Evolutionary conservation across 92 coral and sea anemone genomes (phyloP), one percentile per base, ranked within the genome.

Genomic region (Paragorgia papillata): DNA sequence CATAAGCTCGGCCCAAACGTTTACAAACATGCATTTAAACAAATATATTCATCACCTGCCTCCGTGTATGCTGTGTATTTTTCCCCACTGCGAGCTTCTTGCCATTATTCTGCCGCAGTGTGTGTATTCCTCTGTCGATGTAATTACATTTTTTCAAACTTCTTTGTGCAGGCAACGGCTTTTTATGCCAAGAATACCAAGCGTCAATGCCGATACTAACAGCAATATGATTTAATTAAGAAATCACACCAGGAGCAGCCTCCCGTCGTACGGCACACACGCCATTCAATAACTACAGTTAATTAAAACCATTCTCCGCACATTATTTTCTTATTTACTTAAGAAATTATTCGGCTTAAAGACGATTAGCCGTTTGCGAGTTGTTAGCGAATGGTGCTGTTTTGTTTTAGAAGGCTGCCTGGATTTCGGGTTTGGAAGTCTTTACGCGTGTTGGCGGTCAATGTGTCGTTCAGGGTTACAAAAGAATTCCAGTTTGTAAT

Each of bases 261-360:
- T 62, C 68, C 18, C 9, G 44, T 13, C n/a, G 44, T n/a, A 62
- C 0, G 26, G 39, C 2, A 58, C 62, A 29, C 68, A 62, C 43
- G 68, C 34, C 46, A 62, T 20, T 62, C 22, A 62, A 62, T 62
- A 3, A 62, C 68, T 62, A 24, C 68, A 62, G 68, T 62, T 62
- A 62, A 62, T 62, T 62, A 62, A 34, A 30, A 28, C 68, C 39
- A 62, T 31, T 27, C 43, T 62, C 39, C 2, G 27, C 20, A 19
- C n/a, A 62, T 62, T 62, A 43, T 62, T 34, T 22, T 30, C 2
- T 3, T 62, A 13, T 62, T 62, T 62, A 62, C 68, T 27, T 62
- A 21, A 33, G 39, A 58, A 34, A 58, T 22, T 26, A 3, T 12
- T 2, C 0, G 10, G 65, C 6, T 37, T 37, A n/a, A 37, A 10